phyloP scores from a whole-genome alignment of 2,888 invertebrate genomes.

The Chelonus formosanus region DNA sequence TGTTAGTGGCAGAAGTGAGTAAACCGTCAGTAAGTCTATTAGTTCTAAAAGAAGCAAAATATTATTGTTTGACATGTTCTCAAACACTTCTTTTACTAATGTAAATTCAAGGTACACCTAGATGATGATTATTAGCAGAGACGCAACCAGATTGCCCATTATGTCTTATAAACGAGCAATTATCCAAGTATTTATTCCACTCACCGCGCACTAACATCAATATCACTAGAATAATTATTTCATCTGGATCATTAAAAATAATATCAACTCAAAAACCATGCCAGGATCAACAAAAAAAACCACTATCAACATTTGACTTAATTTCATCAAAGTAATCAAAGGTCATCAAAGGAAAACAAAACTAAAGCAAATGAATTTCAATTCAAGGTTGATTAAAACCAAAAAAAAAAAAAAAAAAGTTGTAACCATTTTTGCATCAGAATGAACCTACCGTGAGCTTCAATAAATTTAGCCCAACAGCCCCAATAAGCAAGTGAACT shows the following conservation, averaged over 20 bases:
- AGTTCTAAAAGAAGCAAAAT: no score
- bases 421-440: constrained; percentile 42
- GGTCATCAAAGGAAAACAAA: constrained; percentile 23
- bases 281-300: constrained; percentile 38
- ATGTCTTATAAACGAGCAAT: constrained; percentile 11
- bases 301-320: no score
- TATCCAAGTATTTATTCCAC: constrained; percentile 6
- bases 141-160: constrained; percentile 34
- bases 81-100: background rate
- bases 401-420: constrained; percentile 29
- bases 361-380: constrained; percentile 20
- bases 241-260: constrained; percentile 21
- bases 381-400: constrained; percentile 30
- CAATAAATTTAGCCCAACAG: constrained; percentile 64
- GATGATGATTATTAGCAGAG: constrained; percentile 32
- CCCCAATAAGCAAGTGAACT: constrained; percentile 60
- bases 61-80: no score
- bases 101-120: constrained; percentile 22
- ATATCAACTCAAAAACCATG: constrained; percentile 44
- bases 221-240: constrained; percentile 7
- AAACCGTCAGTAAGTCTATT: no score
- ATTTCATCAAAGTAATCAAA: background rate
- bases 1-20: constrained; percentile 29
- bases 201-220: constrained; percentile 1
- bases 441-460: constrained; percentile 62